Evolutionary conservation across 2,113 vertebrate genomes (phyloP).

Genomic region (Rousettus leschenaultii): DNA sequence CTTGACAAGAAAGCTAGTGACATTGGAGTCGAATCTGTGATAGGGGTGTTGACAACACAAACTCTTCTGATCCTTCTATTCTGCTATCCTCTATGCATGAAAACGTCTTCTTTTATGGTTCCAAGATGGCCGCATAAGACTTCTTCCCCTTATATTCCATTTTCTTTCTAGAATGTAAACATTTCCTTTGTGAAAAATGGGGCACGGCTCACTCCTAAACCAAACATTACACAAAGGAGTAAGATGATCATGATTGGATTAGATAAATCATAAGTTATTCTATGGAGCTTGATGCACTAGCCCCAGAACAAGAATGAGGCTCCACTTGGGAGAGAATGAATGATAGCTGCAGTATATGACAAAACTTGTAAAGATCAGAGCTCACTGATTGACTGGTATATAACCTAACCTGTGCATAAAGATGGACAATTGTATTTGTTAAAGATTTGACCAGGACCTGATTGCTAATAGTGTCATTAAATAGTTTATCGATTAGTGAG

Average conservation of each 20-base stretch:
- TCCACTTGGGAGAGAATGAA: not conserved
- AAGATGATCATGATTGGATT: not conserved
- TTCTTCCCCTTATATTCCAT: not conserved
- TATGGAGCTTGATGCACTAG: not conserved
- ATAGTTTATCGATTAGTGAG: not conserved
- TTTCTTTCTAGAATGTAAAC: not conserved
- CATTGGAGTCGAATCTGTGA: not conserved
- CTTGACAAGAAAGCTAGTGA: not conserved
- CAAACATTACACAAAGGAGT: not conserved
- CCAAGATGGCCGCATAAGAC: not conserved
- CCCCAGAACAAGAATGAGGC: not conserved
- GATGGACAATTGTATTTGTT: not conserved
- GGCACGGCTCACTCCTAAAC: not conserved
- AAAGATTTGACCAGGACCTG: not conserved
- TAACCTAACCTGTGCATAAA: not conserved
- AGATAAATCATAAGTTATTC: not conserved
- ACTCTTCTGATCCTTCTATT: not conserved
- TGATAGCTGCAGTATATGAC: rapidly evolving
- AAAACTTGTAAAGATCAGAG: not conserved
- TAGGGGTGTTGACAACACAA: not conserved
- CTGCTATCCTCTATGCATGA: not conserved
- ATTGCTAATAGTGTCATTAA: not conserved
- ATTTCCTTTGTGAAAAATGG: not conserved
- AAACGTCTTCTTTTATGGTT: not conserved
- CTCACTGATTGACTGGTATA: not conserved